Evolutionary conservation across 2,888 invertebrate species (phyloP).

Genomic region (Drosophila dives): DNA sequence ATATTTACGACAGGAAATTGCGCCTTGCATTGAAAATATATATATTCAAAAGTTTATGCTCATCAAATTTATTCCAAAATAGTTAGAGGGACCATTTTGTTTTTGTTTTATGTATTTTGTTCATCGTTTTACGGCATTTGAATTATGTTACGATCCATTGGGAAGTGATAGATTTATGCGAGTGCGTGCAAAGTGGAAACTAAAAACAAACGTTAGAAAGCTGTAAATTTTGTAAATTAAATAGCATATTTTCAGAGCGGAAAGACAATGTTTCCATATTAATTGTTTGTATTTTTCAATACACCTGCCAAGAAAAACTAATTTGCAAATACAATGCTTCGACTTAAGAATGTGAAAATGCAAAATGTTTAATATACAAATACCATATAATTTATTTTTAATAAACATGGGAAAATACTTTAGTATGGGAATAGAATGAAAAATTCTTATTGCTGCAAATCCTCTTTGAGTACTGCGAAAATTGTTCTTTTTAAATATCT

Average conservation of each 20-base stretch:
- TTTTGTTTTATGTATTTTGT: constrained; percentile 22
- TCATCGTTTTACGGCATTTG: constrained; percentile 61
- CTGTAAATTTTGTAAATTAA: constrained; percentile 7
- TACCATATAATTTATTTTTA: not conserved
- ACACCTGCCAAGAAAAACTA: not conserved
- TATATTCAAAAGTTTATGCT: constrained; percentile 22
- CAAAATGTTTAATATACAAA: not conserved
- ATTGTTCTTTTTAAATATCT: constrained; percentile 4
- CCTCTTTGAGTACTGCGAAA: constrained; percentile 2
- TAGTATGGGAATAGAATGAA: not conserved
- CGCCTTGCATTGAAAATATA: constrained; percentile 72
- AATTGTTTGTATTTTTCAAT: not conserved
- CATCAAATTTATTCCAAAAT: constrained; percentile 44
- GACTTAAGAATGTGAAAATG: not conserved
- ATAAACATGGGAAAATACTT: not conserved
- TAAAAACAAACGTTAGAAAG: constrained; percentile 34
- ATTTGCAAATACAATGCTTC: not conserved
- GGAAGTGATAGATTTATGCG: constrained; percentile 75
- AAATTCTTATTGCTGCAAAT: not conserved
- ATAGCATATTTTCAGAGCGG: constrained; percentile 5
- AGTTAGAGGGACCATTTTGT: constrained; percentile 45
- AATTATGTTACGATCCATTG: constrained; percentile 51
- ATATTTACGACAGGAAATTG: constrained; percentile 83
- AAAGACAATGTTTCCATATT: constrained; percentile 9
- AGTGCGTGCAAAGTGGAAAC: constrained; percentile 50